A percentile compares a stretch with the other conserved stretches of the same genome.
Conservation (phyloP, 2,888 invertebrate genomes). For the Eupithecia inturbata region DNA sequence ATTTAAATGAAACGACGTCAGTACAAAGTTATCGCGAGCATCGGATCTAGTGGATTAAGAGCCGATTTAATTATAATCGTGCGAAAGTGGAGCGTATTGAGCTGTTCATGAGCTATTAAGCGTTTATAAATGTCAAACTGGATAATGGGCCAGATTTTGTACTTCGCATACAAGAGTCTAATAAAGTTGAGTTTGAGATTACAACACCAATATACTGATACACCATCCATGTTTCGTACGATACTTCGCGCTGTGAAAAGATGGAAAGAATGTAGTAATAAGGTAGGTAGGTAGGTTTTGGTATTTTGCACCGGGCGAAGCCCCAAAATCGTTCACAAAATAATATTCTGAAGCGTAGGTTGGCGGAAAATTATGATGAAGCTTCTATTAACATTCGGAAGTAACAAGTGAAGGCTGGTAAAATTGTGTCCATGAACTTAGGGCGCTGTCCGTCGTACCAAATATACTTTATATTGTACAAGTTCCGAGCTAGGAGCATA, state of each 20-base stretch:
- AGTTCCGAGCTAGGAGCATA: slow-evolving; percentile 20
- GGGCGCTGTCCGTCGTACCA: slow-evolving; percentile 6
- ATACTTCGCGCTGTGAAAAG: too few species aligned
- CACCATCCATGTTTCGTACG: too few species aligned
- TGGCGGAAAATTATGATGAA: neutral
- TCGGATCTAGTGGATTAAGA: slow-evolving; percentile 38
- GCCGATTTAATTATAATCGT: slow-evolving; percentile 40
- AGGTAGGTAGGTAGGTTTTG: neutral
- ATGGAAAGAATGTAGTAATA: too few species aligned
- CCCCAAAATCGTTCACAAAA: neutral
- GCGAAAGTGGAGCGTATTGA: slow-evolving; percentile 41
- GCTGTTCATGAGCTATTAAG: slow-evolving; percentile 27
- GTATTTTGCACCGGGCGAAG: neutral
- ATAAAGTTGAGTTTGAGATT: neutral
- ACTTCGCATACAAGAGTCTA: neutral
- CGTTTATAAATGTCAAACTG: slow-evolving; percentile 15
- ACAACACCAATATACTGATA: neutral
- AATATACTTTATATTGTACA: slow-evolving; percentile 29
- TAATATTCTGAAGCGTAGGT: neutral
- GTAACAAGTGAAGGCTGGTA: neutral
- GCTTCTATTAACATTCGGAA: neutral
- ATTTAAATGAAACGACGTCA: slow-evolving; percentile 31
- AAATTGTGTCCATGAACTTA: neutral
- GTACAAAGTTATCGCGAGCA: slow-evolving; percentile 33
- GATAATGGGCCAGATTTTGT: slow-evolving; percentile 14